Percentiles rank a stretch among this genome's conserved stretches.
Evolutionary conservation across 2,888 invertebrate species (phyloP).

Genomic region (Drosophila demipolita): DNA sequence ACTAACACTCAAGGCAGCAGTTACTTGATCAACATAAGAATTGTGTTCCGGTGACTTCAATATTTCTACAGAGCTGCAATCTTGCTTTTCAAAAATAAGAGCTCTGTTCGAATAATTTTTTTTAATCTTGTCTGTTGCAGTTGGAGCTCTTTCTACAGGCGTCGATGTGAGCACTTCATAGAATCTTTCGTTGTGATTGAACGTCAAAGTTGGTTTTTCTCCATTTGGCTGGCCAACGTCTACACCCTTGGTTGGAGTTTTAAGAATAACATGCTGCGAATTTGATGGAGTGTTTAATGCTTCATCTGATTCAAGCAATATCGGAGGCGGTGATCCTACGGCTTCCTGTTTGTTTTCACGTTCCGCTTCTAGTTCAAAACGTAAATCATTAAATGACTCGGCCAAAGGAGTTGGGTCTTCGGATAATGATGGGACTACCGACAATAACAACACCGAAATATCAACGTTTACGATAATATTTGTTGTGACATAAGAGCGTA

Average conservation of each 20-base stretch:
- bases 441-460: conserved; percentile 32
- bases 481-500: conserved; percentile 17
- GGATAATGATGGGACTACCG: conserved; percentile 85
- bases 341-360: conserved; percentile 29
- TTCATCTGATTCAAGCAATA: conserved; percentile 66
- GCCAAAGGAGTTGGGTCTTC: conserved; percentile 86
- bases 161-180: conserved; percentile 77
- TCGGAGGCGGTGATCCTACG: conserved; percentile 66
- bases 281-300: conserved; percentile 73
- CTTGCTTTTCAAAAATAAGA: conserved; percentile 59
- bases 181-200: conserved; percentile 38
- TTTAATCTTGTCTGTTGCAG: conserved; percentile 9
- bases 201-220: conserved; percentile 14
- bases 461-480: conserved; percentile 28
- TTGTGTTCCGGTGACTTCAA: conserved; percentile 12
- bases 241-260: conserved; percentile 54
- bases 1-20: conserved; percentile 18
- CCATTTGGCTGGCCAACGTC: conserved; percentile 30
- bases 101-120: conserved; percentile 29
- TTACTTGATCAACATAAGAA: conserved; percentile 32
- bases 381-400: conserved; percentile 83
- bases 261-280: conserved; percentile 28
- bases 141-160: conserved; percentile 59
- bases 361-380: conserved; percentile 84
- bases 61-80: conserved; percentile 18